Conservation (phyloP, 1,140 invertebrate species). For the Adoxophyes honmai region DNA sequence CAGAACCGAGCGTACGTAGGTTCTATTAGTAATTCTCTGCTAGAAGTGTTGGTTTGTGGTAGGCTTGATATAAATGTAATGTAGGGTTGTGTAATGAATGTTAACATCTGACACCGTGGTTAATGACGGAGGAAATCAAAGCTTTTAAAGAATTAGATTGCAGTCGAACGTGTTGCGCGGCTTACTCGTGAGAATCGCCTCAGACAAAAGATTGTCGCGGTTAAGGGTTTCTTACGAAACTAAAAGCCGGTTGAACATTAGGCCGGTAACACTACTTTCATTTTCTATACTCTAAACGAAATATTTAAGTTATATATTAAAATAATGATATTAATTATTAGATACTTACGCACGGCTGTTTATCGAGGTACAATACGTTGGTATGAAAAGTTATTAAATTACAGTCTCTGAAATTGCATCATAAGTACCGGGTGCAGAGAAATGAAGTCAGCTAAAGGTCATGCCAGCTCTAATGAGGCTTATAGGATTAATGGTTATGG, state of each 20-base stretch:
- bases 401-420: neutral
- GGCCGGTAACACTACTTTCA: slow-evolving; percentile 1
- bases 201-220: neutral
- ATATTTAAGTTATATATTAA: no score
- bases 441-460: slow-evolving; percentile 26
- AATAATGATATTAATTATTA: no score
- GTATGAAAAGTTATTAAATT: neutral
- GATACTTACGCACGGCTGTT: no score
- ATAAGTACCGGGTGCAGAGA: slow-evolving; percentile 8
- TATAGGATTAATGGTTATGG: slow-evolving; percentile 21
- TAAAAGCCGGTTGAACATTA: neutral
- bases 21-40: no score
- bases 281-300: neutral
- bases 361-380: no score
- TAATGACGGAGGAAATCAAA: neutral
- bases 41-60: neutral
- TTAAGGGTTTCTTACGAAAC: neutral
- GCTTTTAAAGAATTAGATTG: neutral
- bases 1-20: no score
- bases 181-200: neutral
- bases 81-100: neutral
- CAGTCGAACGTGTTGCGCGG: neutral
- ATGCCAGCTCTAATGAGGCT: slow-evolving; percentile 20
- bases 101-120: neutral
- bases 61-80: neutral